phyloP scores from a whole-genome alignment of 2,113 vertebrate species.

The Saimiri boliviensis region DNA sequence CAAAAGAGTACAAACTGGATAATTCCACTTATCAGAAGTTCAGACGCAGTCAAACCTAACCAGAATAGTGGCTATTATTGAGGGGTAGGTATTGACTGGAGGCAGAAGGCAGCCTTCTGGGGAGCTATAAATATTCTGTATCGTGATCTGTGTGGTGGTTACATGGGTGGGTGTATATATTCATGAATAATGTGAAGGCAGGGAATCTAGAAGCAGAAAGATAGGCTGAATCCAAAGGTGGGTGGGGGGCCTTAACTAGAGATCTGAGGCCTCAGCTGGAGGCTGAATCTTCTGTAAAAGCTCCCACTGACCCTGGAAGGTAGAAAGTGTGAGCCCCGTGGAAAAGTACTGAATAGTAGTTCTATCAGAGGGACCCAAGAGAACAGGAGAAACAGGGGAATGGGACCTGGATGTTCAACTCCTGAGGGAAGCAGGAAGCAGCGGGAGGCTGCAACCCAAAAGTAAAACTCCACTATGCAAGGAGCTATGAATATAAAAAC shows the following conservation, averaged over 20 bases:
- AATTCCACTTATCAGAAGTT: neutral
- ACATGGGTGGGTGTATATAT: neutral
- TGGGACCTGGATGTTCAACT: neutral
- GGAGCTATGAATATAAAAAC: neutral
- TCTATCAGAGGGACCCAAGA: neutral
- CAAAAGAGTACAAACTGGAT: neutral
- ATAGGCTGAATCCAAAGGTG: neutral
- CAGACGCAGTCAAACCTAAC: neutral
- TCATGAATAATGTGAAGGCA: constrained; percentile 21
- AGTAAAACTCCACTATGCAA: neutral
- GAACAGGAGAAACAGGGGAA: neutral
- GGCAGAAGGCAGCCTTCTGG: neutral
- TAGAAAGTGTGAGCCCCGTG: neutral
- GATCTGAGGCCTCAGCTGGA: neutral
- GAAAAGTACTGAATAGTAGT: neutral
- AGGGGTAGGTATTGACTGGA: neutral
- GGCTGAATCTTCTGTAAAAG: neutral
- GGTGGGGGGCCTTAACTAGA: neutral
- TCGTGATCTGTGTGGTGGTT: constrained; percentile 1
- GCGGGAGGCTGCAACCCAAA: neutral
- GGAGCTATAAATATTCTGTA: neutral
- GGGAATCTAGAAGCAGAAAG: neutral
- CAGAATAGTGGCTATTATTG: neutral
- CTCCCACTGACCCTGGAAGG: neutral
- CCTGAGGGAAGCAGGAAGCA: neutral